Evolutionary conservation across 2,888 invertebrate species (phyloP), one percentile per base, ranked within the genome.

Genomic region (Drosophila demipolita): DNA sequence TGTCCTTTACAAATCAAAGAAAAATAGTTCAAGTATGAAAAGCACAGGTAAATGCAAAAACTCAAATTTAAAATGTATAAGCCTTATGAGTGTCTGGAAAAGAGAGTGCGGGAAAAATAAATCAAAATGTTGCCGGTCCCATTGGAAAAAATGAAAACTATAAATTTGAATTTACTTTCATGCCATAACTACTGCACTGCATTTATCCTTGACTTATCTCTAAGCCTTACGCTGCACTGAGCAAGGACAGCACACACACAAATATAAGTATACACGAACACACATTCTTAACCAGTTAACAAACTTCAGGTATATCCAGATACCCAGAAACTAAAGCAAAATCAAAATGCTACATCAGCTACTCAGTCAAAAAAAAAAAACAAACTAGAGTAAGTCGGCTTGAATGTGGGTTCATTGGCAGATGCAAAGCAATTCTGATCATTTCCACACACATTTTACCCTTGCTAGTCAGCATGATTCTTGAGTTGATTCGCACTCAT

Each of bases 191-290:
- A 74, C 49, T 75, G 73, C 63, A 57, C 72, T 80, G 86, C 64
- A 68, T 72, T 73, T 68, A 63, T 65, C 59, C 76, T 71, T 77
- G 78, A 83, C 83, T 86, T 86, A 87, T 85, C 84, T 80, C 55
- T 48, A 29, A 71, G 61, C 55, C 80, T 83, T 72, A 77, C 86
- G 83, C 83, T 84, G 75, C 75, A 68, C 80, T 80, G 83, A 72
- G 63, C 89, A 87, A 52, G 40, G 17, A 23, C 53, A 45, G 29
- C 23, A 70, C 40, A 54, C 1, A 36, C 48, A 65, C 38, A 55
- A 23, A 20, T 45, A 60, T 61, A 35, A 12, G 15, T 60, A 42
- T 59, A 72, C 57, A 64, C 6, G 59, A 49, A 64, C 32, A 66
- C 53, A 45, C 38, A 61, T 58, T 57, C n/a, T 63, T 82, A 74